A percentile compares a stretch with the other conserved stretches of the same genome.
phyloP scores from a whole-genome alignment of 1,140 invertebrate species.

The Agrilus planipennis region DNA sequence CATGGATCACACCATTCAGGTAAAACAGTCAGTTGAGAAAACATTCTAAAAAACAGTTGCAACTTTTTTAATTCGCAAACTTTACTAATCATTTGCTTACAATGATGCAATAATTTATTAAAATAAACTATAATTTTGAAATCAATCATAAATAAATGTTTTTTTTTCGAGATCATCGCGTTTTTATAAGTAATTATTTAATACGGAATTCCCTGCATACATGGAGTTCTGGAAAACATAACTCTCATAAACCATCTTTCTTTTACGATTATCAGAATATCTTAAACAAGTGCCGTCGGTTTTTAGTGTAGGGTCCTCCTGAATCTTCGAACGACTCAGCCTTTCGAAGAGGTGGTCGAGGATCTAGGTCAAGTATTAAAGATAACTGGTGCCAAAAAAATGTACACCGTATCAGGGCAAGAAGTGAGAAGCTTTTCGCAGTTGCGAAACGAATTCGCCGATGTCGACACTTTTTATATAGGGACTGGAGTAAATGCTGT shows the following conservation, averaged over 20 bases:
- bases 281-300: constrained; percentile 4
- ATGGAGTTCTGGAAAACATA: too few relatives aligned
- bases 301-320: constrained; percentile 74
- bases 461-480: constrained; percentile 83
- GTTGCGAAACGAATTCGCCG: constrained; percentile 78
- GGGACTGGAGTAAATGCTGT: constrained; percentile 41
- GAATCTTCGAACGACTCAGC: constrained; percentile 82
- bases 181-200: too few relatives aligned
- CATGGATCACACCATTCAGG: constrained; percentile 80
- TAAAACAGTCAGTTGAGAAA: too few relatives aligned
- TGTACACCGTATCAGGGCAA: constrained; percentile 82
- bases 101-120: too few relatives aligned
- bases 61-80: too few relatives aligned
- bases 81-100: too few relatives aligned
- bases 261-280: neutral
- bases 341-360: constrained; percentile 88
- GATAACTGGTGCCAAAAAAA: constrained; percentile 77
- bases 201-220: too few relatives aligned
- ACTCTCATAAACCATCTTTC: too few relatives aligned
- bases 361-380: constrained; percentile 86
- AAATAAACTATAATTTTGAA: too few relatives aligned
- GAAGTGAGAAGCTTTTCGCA: constrained; percentile 89
- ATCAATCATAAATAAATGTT: too few relatives aligned
- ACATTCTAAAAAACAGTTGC: too few relatives aligned
- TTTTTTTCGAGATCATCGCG: too few relatives aligned